These are phyloP conservation scores for Abrostola triplasia DNA, from an alignment of 2,888 invertebrate species.

Conservation along the genomic window DNA sequence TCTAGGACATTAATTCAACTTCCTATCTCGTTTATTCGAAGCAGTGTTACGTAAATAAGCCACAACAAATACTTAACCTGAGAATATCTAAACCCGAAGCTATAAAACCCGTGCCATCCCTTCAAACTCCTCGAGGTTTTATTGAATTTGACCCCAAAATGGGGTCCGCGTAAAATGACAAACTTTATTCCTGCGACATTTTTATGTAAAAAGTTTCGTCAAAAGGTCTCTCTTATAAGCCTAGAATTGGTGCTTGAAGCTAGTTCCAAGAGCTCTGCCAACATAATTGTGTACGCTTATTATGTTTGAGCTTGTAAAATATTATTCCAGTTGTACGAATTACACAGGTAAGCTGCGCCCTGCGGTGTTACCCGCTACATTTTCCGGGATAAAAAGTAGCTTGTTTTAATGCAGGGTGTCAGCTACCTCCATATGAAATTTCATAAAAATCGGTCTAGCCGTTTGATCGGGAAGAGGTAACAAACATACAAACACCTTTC, in stretches of 20 bases:
- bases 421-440: too few species aligned
- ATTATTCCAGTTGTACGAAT: neutral
- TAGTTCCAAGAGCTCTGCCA: neutral
- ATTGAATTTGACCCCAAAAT: conserved; percentile 1
- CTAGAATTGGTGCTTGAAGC: neutral
- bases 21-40: neutral
- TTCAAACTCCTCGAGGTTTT: neutral
- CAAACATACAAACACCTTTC: too few species aligned
- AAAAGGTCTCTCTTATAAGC: neutral
- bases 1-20: neutral
- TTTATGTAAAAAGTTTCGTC: conserved; percentile 3
- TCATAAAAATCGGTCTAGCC: too few species aligned
- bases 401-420: too few species aligned
- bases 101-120: neutral
- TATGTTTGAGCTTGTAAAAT: neutral
- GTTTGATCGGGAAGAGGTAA: too few species aligned
- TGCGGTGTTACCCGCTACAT: too few species aligned
- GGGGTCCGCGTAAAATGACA: neutral
- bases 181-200: conserved; percentile 5
- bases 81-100: neutral
- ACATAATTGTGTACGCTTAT: neutral
- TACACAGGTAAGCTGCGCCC: neutral
- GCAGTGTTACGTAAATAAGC: neutral
- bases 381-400: too few species aligned
- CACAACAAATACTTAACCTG: conserved; percentile 2